phyloP scores from a whole-genome alignment of 2,888 invertebrate species.

The Panzeria rudis region DNA sequence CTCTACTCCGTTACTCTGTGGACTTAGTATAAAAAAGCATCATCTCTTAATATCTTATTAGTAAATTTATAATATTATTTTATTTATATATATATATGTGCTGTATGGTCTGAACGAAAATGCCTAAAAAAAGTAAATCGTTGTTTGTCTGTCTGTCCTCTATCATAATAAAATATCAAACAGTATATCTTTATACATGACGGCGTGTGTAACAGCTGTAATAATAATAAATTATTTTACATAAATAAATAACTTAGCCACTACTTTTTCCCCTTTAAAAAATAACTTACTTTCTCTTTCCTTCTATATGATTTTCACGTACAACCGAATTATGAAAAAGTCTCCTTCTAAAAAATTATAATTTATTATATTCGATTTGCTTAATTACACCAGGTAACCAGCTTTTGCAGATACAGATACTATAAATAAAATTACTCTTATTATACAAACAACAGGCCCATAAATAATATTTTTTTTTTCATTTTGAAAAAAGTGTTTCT shows the following conservation, averaged over 20 bases:
- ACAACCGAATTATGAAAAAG: conserved; percentile 50
- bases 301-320: conserved; percentile 5
- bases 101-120: neutral
- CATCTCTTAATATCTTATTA: conserved; percentile 46
- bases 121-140: too few relatives aligned
- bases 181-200: too few relatives aligned
- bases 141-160: neutral
- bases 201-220: neutral
- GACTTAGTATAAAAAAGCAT: conserved; percentile 7
- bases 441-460: conserved; percentile 27
- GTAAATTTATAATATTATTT: neutral
- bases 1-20: conserved; percentile 12
- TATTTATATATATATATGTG: neutral
- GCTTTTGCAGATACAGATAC: conserved; percentile 69
- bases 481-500: conserved; percentile 8
- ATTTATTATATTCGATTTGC: conserved; percentile 84
- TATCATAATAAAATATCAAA: conserved; percentile 9
- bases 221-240: conserved; percentile 48
- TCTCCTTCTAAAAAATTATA: conserved; percentile 83
- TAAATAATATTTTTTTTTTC: neutral
- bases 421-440: conserved; percentile 9
- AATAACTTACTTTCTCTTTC: neutral
- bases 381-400: conserved; percentile 83
- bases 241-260: conserved; percentile 49
- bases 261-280: conserved; percentile 7